These are phyloP conservation scores for Cataglyphis livida DNA, from an alignment of 2,888 invertebrate genomes.

Conservation along the genomic window DNA sequence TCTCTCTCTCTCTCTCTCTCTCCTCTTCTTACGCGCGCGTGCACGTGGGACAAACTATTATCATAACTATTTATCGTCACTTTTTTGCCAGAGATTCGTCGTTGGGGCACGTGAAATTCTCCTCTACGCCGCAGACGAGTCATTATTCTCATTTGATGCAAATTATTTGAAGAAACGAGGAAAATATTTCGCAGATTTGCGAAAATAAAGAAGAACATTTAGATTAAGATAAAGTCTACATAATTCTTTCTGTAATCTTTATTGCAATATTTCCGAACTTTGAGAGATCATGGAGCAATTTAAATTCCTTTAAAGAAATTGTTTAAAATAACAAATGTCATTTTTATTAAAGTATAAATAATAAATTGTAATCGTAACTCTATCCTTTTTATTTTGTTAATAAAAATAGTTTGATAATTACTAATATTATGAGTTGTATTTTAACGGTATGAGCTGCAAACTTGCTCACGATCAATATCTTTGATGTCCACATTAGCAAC, in stretches of 20 bases:
- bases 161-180: slow-evolving; percentile 8
- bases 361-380: background rate
- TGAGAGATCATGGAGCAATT: background rate
- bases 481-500: background rate
- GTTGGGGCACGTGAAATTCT: slow-evolving; percentile 12
- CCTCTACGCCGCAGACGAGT: background rate
- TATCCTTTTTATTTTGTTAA: background rate
- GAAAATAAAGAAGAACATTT: background rate
- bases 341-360: background rate
- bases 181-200: background rate
- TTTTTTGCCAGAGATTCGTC: slow-evolving; percentile 52
- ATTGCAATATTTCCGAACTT: background rate
- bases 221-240: background rate
- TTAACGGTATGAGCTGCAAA: background rate
- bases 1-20: background rate
- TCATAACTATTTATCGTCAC: slow-evolving; percentile 34
- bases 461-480: background rate
- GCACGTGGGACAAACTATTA: slow-evolving; percentile 65
- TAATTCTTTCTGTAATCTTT: background rate
- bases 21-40: background rate
- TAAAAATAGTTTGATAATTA: background rate
- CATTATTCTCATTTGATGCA: background rate
- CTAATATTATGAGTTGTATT: background rate
- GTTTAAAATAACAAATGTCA: background rate
- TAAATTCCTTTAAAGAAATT: background rate